These are phyloP conservation scores for Phainopepla nitens DNA, from an alignment of 2,113 vertebrate genomes.

Conservation along the genomic window DNA sequence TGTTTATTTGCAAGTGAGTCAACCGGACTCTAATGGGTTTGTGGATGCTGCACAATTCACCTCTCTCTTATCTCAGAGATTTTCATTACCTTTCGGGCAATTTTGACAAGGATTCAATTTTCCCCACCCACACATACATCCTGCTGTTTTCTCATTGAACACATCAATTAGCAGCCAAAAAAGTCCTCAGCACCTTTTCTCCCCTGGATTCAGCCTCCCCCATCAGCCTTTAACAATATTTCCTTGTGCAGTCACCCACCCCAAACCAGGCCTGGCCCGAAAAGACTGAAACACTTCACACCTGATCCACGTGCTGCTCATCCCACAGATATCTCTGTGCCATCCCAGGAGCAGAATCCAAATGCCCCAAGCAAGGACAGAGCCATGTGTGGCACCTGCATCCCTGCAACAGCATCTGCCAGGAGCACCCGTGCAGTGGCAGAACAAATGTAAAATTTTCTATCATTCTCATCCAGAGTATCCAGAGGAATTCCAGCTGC, in stretches of 20 bases:
- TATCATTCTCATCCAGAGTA: neutral
- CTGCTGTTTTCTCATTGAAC: constrained; percentile 24
- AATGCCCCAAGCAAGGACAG: neutral
- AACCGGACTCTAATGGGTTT: neutral
- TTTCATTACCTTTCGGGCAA: constrained; percentile 40
- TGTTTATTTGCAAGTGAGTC: constrained; percentile 15
- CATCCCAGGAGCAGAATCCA: neutral
- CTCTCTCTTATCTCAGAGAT: neutral
- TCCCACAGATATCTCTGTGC: neutral
- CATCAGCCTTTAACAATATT: neutral
- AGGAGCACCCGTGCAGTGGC: rapidly evolving
- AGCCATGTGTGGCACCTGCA: rapidly evolving
- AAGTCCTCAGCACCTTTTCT: neutral
- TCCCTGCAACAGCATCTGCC: neutral
- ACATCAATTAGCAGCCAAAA: neutral
- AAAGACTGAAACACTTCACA: neutral
- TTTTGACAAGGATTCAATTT: constrained; percentile 34
- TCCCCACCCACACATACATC: neutral
- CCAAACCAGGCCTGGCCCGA: neutral
- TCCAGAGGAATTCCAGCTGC: neutral
- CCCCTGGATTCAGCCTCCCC: neutral
- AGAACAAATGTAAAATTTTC: neutral
- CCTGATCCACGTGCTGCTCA: neutral
- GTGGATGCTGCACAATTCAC: neutral
- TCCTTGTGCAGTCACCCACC: neutral